Conservation (phyloP, 2,888 invertebrate species). For the Xanthia togata region DNA sequence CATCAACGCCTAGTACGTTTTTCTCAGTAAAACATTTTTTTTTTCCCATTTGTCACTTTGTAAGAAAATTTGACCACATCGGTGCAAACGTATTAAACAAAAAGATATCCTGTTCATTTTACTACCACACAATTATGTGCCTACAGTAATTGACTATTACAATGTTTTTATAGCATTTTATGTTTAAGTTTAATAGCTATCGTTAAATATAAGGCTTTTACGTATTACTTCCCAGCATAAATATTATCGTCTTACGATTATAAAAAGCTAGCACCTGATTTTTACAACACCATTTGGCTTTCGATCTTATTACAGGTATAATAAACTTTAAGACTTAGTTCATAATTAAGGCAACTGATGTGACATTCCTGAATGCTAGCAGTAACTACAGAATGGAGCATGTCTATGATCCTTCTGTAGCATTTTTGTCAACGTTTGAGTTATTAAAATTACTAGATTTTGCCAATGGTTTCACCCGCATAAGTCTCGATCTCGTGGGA, state of each 20-base stretch:
- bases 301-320: neutral
- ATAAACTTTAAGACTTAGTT: conserved; percentile 26
- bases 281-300: conserved; percentile 30
- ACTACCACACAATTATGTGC: conserved; percentile 1
- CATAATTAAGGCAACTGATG: neutral
- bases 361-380: no score
- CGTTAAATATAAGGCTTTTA: conserved; percentile 13
- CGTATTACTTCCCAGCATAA: conserved; percentile 15
- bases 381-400: neutral
- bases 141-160: conserved; percentile 14
- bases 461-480: no score
- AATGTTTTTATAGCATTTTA: conserved; percentile 31
- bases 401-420: no score
- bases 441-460: no score
- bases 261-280: conserved; percentile 31
- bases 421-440: no score
- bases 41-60: neutral
- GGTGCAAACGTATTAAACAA: neutral
- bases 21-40: neutral
- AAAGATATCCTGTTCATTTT: neutral
- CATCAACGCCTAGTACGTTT: neutral
- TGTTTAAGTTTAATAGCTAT: conserved; percentile 31
- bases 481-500: no score
- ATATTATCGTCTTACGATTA: conserved; percentile 22
- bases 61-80: neutral